A percentile compares a stretch with the other conserved stretches of the same genome.
Evolutionary conservation across 2,888 invertebrate genomes (phyloP).

Genomic region (Ornithoptera alexandrae): DNA sequence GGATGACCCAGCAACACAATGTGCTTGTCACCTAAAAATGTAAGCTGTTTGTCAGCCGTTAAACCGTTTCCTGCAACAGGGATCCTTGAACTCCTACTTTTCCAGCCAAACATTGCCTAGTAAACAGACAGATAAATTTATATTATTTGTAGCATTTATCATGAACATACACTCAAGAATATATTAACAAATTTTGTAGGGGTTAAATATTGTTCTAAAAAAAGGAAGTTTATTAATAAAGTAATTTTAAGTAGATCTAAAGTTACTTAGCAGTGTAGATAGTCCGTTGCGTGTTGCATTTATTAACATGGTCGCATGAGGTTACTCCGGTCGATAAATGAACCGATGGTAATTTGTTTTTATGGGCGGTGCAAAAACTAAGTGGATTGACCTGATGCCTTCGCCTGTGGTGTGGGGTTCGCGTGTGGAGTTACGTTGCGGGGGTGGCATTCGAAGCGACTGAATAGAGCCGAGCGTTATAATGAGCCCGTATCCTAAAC

Average conservation of each 20-base stretch:
- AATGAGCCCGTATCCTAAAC: conserved; percentile 3
- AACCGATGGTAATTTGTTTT: conserved; percentile 72
- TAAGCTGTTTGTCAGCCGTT: no score
- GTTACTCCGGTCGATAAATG: conserved; percentile 71
- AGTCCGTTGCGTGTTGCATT: conserved; percentile 48
- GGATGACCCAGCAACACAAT: no score
- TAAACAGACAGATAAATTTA: no score
- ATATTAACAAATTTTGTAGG: no score
- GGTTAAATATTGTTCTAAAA: no score
- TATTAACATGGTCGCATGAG: conserved; percentile 69
- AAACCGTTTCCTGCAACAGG: no score
- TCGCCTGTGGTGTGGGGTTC: conserved; percentile 55
- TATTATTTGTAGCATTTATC: no score
- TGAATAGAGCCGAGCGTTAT: conserved; percentile 14
- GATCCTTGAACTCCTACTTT: no score
- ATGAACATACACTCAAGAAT: no score
- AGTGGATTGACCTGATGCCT: conserved; percentile 72
- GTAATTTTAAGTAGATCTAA: background rate
- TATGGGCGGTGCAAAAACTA: conserved; percentile 74
- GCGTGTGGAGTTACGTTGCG: conserved; percentile 56
- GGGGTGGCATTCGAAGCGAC: conserved; percentile 32
- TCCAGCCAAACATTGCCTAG: no score
- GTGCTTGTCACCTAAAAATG: no score
- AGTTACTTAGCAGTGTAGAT: background rate
- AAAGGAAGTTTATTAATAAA: no score